Evolutionary conservation across 1,140 invertebrate genomes (phyloP), one percentile per base, ranked within the genome.

Genomic region (Thaumetopoea pityocampa): DNA sequence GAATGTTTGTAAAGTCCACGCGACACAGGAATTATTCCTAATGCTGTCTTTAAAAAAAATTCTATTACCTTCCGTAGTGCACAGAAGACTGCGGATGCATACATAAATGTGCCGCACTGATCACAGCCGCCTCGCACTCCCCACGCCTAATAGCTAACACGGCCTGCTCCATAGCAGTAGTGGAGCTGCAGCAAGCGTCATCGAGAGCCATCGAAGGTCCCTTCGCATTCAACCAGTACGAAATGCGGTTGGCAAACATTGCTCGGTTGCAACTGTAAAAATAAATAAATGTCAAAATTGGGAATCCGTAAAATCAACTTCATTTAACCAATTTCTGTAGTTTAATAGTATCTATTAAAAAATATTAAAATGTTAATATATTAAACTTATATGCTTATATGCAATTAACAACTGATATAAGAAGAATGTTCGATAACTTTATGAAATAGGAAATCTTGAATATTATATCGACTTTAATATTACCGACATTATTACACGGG

Each of bases 161-260:
- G 2, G 95, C 96, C 53, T 94, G 90, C 58, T 96, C 91, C 6
- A 98, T 59, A 0, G 95, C 96, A 43, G 92, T 90, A 35, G 96
- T 85, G 43, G 94, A 95, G 15, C 96, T 97, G 26, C 94, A 96
- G 82, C 96, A 98, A 4, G 96, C 95, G 6, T 94, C 93, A 65
- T 98, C 96, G 1, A 96, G 86, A 3, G 92, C 84, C 72, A 92
- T 93, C 30, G 94, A 96, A 0, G 95, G 95, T 16, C 92, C 92
- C 43, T 87, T 88, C 0, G 90, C 62, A 30, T 91, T 90, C 5
- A 93, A 58, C 72, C 87, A 90, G 44, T 92, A 93, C 0, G 95
- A 97, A 16, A 98, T 89, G 34, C 96, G 88, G 67, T 98, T 97
- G 0, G 95, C 91, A 70, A 97, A 89, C 94, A 98, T 97, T 1